phyloP scores from a whole-genome alignment of 2,888 invertebrate genomes.

The Hipparchia sbordonii region DNA sequence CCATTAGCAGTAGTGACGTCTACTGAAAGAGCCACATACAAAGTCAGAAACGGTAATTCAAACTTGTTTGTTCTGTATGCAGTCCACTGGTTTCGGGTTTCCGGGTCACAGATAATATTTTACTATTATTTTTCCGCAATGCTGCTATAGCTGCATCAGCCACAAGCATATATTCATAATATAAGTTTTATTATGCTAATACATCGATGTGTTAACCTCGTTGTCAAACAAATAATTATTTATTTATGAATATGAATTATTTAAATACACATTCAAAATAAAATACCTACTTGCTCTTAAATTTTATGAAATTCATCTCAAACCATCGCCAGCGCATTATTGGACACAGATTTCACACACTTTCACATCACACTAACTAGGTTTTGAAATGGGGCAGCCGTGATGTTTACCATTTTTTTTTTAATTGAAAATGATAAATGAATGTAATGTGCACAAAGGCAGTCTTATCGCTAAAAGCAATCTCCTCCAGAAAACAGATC shows the following conservation, averaged over 20 bases:
- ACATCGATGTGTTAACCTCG: neutral
- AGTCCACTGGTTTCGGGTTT: slow-evolving; percentile 9
- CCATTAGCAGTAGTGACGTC: neutral
- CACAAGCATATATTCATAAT: neutral
- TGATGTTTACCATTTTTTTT: too few species aligned
- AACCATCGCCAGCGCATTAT: too few species aligned
- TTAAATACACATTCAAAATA: neutral
- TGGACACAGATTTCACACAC: too few species aligned
- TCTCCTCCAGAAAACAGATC: too few species aligned
- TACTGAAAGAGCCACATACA: neutral
- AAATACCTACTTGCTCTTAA: neutral
- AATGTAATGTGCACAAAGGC: too few species aligned
- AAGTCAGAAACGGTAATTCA: neutral
- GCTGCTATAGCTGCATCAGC: slow-evolving; percentile 14
- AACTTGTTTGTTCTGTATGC: slow-evolving; percentile 6
- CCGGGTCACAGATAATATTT: slow-evolving; percentile 19
- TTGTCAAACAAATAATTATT: slow-evolving; percentile 13
- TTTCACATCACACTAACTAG: too few species aligned
- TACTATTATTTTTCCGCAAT: slow-evolving; percentile 19
- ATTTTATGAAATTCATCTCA: neutral
- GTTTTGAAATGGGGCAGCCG: too few species aligned
- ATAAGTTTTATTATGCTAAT: too few species aligned
- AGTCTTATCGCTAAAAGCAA: too few species aligned
- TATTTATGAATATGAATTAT: slow-evolving; percentile 17
- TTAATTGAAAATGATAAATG: too few species aligned